Evolutionary conservation across 2,888 invertebrate species (phyloP).

Genomic region (Andrena bicolor): DNA sequence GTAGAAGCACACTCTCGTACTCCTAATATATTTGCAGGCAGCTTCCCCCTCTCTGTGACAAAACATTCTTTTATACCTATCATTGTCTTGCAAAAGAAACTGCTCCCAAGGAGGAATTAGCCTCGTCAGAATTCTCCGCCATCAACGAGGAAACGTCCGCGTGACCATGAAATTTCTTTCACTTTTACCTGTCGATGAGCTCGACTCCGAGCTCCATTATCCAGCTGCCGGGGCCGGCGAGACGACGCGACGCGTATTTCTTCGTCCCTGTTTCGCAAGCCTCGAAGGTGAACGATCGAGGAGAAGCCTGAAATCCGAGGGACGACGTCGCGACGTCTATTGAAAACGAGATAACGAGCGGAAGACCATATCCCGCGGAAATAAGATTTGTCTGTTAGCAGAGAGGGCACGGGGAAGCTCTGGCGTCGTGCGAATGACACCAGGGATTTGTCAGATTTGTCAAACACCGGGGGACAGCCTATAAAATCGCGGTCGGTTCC

Average conservation of each 20-base stretch:
- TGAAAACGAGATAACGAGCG: slow-evolving; percentile 32
- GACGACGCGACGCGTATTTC: slow-evolving; percentile 8
- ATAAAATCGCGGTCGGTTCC: slow-evolving; percentile 1
- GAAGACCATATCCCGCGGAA: slow-evolving; percentile 18
- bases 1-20: no score
- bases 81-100: not conserved
- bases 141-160: not conserved
- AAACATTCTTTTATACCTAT: not conserved
- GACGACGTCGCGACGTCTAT: slow-evolving; percentile 5
- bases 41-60: not conserved
- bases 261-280: slow-evolving; percentile 21
- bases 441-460: slow-evolving; percentile 21
- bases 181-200: not conserved
- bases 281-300: slow-evolving; percentile 26
- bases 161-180: slow-evolving; percentile 25
- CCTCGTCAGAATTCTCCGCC: no score
- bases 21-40: not conserved
- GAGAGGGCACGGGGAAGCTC: not conserved
- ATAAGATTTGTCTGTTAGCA: slow-evolving; percentile 21
- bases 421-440: slow-evolving; percentile 1
- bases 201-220: slow-evolving; percentile 2
- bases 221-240: not conserved
- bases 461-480: not conserved
- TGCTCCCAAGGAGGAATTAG: not conserved
- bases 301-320: not conserved